These are phyloP conservation scores for Nomada fabriciana DNA, from an alignment of 2,888 invertebrate genomes.

Conservation along the genomic window DNA sequence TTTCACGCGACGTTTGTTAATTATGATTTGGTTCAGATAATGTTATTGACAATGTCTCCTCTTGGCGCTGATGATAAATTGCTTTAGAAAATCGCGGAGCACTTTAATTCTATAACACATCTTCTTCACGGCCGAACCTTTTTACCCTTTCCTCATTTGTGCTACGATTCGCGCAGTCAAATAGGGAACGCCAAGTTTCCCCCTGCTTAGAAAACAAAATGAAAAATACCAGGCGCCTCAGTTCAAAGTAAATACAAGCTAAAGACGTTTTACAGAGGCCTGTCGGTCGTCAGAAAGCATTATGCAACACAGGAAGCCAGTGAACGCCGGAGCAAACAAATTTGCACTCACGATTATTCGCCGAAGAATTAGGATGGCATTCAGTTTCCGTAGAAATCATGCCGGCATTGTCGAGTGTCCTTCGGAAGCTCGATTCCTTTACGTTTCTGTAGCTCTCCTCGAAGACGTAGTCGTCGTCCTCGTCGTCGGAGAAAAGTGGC, in stretches of 20 bases:
- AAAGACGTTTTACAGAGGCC: background rate
- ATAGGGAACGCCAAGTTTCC: background rate
- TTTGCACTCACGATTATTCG: slow-evolving; percentile 66
- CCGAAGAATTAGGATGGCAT: slow-evolving; percentile 68
- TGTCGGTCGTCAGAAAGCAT: background rate
- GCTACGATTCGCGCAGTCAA: too few relatives aligned
- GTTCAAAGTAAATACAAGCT: slow-evolving; percentile 1
- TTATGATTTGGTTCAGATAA: too few relatives aligned
- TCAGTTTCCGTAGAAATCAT: slow-evolving; percentile 66
- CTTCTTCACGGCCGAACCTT: too few relatives aligned
- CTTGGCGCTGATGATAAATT: too few relatives aligned
- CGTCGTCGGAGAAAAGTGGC: slow-evolving; percentile 28
- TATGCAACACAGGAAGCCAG: background rate
- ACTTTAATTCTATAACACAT: too few relatives aligned
- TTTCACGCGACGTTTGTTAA: too few relatives aligned
- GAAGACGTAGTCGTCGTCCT: slow-evolving; percentile 15
- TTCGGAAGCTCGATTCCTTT: slow-evolving; percentile 42
- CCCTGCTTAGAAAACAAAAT: background rate
- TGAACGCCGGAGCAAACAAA: slow-evolving; percentile 57
- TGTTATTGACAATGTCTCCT: too few relatives aligned
- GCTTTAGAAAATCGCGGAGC: too few relatives aligned
- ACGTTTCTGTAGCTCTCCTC: slow-evolving; percentile 1
- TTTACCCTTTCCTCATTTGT: too few relatives aligned
- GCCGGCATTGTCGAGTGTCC: slow-evolving; percentile 67
- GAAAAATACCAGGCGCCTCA: background rate